phyloP scores from a whole-genome alignment of 2,797 vertebrate species.

The Echiichthys vipera region DNA sequence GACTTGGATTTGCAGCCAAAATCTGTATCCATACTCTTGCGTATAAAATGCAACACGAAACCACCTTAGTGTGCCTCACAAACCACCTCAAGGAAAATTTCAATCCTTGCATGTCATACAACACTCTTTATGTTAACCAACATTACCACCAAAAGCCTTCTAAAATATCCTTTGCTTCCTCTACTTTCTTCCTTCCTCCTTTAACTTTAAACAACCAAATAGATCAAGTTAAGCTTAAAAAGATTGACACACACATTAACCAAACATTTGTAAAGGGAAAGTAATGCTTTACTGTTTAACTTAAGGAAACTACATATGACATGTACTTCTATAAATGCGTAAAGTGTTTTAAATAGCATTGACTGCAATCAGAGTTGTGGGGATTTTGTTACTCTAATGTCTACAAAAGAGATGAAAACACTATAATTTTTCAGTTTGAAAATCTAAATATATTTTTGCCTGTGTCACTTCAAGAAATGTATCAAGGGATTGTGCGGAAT shows the following conservation, averaged over 20 bases:
- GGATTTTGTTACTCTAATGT: background rate
- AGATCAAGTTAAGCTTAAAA: background rate
- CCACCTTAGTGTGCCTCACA: slow-evolving; percentile 1
- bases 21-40: background rate
- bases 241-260: background rate
- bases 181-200: background rate
- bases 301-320: background rate
- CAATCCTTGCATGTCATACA: slow-evolving; percentile 16
- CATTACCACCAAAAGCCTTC: slow-evolving; percentile 1
- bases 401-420: background rate
- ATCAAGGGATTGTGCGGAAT: background rate
- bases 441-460: background rate
- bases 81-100: slow-evolving; percentile 24
- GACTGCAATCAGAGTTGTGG: background rate
- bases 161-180: background rate
- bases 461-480: background rate
- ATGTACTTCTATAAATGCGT: background rate
- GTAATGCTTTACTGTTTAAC: background rate
- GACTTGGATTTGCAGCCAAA: slow-evolving; percentile 21
- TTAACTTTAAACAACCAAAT: slow-evolving; percentile 7
- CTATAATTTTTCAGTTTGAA: background rate
- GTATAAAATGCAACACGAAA: slow-evolving; percentile 26
- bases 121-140: slow-evolving; percentile 5
- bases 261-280: background rate
- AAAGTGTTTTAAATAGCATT: background rate